Percentiles rank a stretch among this genome's conserved stretches.
These are phyloP conservation scores for Eucidaris tribuloides DNA, from an alignment of 35 echinoderm and acorn worm species.

Conservation along the genomic window DNA sequence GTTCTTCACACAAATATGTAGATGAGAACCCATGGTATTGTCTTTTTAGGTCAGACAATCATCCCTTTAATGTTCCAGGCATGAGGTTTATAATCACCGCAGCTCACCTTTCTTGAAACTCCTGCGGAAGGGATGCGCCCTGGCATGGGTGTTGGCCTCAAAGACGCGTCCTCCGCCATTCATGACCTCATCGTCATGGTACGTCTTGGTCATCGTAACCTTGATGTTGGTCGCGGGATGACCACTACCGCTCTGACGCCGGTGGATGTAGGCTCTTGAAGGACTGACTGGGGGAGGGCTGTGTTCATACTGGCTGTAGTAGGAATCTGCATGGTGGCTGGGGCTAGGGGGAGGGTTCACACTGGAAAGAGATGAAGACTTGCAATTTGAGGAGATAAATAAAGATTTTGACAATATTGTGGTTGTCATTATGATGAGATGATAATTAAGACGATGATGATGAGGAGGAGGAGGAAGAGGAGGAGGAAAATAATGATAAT, in stretches of 20 bases:
- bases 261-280: background rate
- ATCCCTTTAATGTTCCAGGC: no score
- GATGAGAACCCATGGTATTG: no score
- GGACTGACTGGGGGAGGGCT: constrained; percentile 9
- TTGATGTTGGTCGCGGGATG: constrained; percentile 23
- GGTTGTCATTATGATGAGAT: no score
- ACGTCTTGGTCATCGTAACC: constrained; percentile 15
- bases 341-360: background rate
- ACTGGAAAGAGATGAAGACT: no score
- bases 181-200: constrained; percentile 10
- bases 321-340: constrained; percentile 1
- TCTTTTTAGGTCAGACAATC: no score
- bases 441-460: no score
- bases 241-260: background rate
- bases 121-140: constrained; percentile 66
- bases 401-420: no score
- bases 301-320: background rate
- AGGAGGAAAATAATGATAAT: no score
- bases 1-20: no score
- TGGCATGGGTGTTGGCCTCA: constrained; percentile 29
- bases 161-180: background rate
- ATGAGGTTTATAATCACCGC: no score
- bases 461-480: no score
- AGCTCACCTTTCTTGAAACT: constrained; percentile 70
- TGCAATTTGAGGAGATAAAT: no score